phyloP scores from a whole-genome alignment of 1,140 invertebrate species.

The Bombus turneri region DNA sequence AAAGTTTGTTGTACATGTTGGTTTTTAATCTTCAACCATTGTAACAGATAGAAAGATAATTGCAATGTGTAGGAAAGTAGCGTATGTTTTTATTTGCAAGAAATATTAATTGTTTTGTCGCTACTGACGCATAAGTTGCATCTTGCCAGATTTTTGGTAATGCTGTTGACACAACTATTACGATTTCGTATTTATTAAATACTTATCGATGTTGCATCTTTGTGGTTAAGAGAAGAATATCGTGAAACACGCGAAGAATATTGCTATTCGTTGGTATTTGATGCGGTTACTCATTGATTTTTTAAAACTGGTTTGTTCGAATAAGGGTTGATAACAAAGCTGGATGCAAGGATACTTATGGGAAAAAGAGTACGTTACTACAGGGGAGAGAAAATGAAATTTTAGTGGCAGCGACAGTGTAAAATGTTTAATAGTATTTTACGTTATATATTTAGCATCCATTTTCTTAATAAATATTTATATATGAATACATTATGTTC shows the following conservation, averaged over 20 bases:
- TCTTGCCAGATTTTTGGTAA: neutral
- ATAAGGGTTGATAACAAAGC: no score
- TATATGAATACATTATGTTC: neutral
- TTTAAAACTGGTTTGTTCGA: no score
- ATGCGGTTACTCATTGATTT: no score
- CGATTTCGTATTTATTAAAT: no score
- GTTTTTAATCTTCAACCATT: neutral
- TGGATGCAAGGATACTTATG: neutral
- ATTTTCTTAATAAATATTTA: neutral
- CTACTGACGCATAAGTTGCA: neutral
- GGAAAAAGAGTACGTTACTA: neutral
- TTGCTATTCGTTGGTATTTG: no score
- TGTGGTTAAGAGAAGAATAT: no score
- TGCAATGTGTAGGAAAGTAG: neutral
- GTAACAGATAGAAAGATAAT: neutral
- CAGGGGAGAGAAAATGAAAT: no score
- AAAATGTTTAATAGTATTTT: neutral
- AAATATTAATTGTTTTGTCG: neutral
- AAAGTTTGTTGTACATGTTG: neutral
- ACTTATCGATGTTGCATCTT: no score
- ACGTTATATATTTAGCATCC: neutral
- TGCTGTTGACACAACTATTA: no score
- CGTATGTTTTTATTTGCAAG: neutral
- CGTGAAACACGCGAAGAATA: no score
- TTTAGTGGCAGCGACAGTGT: neutral